These are phyloP conservation scores for Nicator chloris DNA, from an alignment of 2,113 vertebrate genomes.

Conservation along the genomic window DNA sequence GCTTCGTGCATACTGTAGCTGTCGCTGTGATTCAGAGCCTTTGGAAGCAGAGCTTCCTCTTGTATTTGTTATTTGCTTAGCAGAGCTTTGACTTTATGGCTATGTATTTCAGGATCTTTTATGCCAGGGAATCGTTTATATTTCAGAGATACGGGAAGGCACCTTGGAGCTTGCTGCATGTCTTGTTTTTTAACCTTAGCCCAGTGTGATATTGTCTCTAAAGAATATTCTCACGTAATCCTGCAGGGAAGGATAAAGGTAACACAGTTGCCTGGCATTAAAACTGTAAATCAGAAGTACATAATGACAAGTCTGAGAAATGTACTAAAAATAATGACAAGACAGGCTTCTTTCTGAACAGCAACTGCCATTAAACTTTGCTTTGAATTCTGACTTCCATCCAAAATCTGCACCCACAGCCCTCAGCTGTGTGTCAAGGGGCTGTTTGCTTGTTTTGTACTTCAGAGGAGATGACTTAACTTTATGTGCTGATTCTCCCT, in stretches of 20 bases:
- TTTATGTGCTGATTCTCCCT: not conserved
- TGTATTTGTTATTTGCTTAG: conserved; percentile 68
- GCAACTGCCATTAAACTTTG: not conserved
- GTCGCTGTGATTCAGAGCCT: conserved; percentile 52
- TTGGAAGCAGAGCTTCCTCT: conserved; percentile 26
- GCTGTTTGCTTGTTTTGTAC: not conserved
- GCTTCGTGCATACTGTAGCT: not conserved
- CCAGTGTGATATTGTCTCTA: not conserved
- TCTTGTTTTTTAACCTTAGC: conserved; percentile 53
- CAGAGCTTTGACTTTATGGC: conserved; percentile 60
- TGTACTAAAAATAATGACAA: conserved; percentile 39
- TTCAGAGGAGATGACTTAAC: not conserved
- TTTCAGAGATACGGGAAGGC: conserved; percentile 16
- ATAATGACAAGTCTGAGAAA: conserved; percentile 10
- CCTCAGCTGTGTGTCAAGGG: not conserved
- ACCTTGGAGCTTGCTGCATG: conserved; percentile 34
- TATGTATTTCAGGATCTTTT: conserved; percentile 61
- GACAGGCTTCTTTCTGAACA: not conserved
- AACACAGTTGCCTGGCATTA: conserved; percentile 25
- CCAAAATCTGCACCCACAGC: not conserved
- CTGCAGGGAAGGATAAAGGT: conserved; percentile 31
- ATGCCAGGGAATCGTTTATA: conserved; percentile 45
- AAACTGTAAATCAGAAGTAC: conserved; percentile 43
- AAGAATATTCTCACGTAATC: conserved; percentile 47
- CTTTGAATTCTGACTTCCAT: not conserved